These are phyloP conservation scores for Poecilia picta DNA, from an alignment of 2,797 vertebrate genomes.

Conservation along the genomic window DNA sequence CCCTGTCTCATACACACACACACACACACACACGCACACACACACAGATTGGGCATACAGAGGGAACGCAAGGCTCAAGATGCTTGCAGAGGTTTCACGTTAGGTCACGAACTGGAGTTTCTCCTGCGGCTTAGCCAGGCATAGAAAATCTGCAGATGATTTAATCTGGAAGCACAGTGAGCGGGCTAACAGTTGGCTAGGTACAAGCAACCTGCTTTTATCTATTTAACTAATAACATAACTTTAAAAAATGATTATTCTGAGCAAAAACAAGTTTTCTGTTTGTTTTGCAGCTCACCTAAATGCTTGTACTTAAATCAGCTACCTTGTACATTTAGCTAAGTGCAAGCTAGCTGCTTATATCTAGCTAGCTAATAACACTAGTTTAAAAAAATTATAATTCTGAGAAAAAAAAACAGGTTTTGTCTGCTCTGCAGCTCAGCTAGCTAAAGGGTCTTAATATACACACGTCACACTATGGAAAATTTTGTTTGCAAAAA, in stretches of 20 bases:
- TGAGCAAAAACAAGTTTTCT: no score
- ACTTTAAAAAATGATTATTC: no score
- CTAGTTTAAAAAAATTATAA: no score
- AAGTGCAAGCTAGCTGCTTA: no score
- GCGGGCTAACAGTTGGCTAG: no score
- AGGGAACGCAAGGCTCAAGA: slow-evolving; percentile 5
- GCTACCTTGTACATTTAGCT: no score
- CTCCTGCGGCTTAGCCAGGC: slow-evolving; percentile 15
- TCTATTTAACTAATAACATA: no score
- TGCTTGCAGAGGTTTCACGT: neutral
- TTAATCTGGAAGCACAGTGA: slow-evolving; percentile 22
- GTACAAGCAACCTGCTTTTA: neutral
- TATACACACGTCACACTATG: neutral
- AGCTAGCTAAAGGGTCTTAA: neutral
- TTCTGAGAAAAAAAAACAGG: no score
- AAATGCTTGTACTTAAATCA: no score
- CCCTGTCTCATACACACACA: slow-evolving; percentile 32
- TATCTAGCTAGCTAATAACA: no score
- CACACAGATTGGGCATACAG: neutral
- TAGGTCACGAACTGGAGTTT: slow-evolving; percentile 18
- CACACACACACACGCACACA: neutral
- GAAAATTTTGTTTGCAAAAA: slow-evolving; percentile 1
- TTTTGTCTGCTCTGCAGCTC: no score
- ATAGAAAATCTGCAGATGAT: slow-evolving; percentile 13
- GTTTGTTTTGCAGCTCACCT: neutral